phyloP scores from a whole-genome alignment of 2,113 vertebrate genomes.

The Ardeotis arabs region DNA sequence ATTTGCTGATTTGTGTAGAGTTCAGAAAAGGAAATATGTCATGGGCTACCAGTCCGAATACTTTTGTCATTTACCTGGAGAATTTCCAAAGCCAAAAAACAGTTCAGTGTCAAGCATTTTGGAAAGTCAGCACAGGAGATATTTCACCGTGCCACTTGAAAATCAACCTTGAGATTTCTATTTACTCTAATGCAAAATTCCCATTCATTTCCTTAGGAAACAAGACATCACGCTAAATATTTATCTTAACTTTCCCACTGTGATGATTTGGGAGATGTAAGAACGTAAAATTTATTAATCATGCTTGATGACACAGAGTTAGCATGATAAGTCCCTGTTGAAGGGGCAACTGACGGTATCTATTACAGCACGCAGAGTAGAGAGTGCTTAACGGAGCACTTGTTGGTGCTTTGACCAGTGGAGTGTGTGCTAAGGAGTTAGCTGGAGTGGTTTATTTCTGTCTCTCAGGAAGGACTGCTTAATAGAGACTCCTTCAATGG shows the following conservation, averaged over 20 bases:
- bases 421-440: not conserved
- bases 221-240: not conserved
- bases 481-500: not conserved
- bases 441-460: not conserved
- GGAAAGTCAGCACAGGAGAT: not conserved
- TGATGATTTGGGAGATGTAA: not conserved
- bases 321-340: not conserved
- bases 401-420: not conserved
- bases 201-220: not conserved
- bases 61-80: not conserved
- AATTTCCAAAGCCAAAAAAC: constrained; percentile 10
- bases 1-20: not conserved
- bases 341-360: not conserved
- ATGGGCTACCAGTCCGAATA: not conserved
- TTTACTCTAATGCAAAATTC: not conserved
- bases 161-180: not conserved
- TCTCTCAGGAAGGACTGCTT: not conserved
- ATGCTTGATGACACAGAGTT: not conserved
- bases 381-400: not conserved
- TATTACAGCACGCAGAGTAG: not conserved
- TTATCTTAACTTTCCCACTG: not conserved
- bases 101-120: not conserved
- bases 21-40: not conserved
- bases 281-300: not conserved
- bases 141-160: not conserved